Evolutionary conservation across 2,113 vertebrate species (phyloP), one percentile per base, ranked within the genome.

Genomic region (Aspidoscelis tigris): DNA sequence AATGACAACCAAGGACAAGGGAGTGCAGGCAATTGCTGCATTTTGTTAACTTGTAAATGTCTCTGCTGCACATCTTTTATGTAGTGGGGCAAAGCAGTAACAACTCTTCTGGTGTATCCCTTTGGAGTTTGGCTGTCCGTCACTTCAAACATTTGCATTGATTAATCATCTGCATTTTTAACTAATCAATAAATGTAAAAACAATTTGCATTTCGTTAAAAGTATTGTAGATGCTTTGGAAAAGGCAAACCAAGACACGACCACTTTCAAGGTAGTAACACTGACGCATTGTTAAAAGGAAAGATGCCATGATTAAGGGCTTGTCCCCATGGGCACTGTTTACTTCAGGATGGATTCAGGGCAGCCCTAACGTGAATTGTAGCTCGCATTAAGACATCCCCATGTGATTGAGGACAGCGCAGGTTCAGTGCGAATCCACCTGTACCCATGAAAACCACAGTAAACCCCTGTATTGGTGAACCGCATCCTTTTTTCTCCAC

Each of bases 161-260:
- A 76, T 76, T 39, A 39, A 76, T 83, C 61, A 55, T 55, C 64
- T 39, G 22, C 21, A 50, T 12, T 68, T 83, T 83, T 55, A 76
- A 55, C 18, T 11, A 83, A 74, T 12, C 44, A 39, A 69, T 83
- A 68, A 3, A 61, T 64, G 55, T 21, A 64, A 73, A 82, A n/a
- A 73, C 12, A 47, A 22, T 43, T 73, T 55, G 7, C 70, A 53
- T 75, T 50, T 69, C 5, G 55, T 83, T 65, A 68, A 33, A 50
- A 50, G 47, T 44, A 43, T 0, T 39, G 39, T 2, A 76, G 61
- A 68, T 68, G 58, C 20, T 41, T 83, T 76, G 75, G 41, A 65
- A 43, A 76, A 61, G 75, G 41, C 47, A 43, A 76, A 61, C 43
- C 33, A 76, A 9, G 26, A 26, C 33, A 75, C 22, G 41, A n/a